Evolutionary conservation across 1,140 invertebrate species (phyloP), one percentile per base, ranked within the genome.

Genomic region (Littorina saxatilis): DNA sequence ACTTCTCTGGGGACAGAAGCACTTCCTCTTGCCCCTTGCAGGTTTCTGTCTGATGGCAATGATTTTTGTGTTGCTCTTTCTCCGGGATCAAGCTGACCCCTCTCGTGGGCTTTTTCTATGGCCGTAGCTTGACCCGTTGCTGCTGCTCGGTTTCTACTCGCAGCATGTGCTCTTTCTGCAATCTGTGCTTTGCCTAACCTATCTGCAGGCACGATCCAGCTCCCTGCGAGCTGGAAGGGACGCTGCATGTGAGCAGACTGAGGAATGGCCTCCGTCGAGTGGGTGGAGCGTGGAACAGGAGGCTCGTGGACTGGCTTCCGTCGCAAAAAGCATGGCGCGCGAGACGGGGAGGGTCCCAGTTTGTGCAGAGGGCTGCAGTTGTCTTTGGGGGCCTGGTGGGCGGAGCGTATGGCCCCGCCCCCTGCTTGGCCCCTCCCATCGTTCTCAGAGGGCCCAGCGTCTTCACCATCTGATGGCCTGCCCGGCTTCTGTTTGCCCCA

Each of bases 221-320:
- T 84, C 0, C 83, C 81, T 11, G 83, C 72, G 1, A 81, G 73
- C 37, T 81, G 78, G 73, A 84, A 84, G 23, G 83, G 81, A 1
- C 35, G 81, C 72, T 84, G 83, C n/a, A 23, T 80, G 74, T 84
- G 83, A 11, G 83, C 83, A n/a, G n/a, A 52, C 37, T 78, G 61
- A 9, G 79, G 81, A 7, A 11, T 13, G 1, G 55, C 81, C 43
- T 0, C 11, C 17, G 27, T 32, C 39, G 66, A n/a, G 37, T 15
- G 5, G 32, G 39, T 17, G 40, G 39, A 2, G 15, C 47, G 20
- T 29, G 37, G 47, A 37, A 76, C 63, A 5, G 80, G 79, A 0
- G 83, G 81, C 23, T 84, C 83, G 20, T 50, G 37, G 43, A 84
- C 15, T 1, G 78, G 58, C 27, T 35, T 50, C 9, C 74, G 43